Evolutionary conservation across 2,797 vertebrate species (phyloP).

Genomic region (Botia kubotai): DNA sequence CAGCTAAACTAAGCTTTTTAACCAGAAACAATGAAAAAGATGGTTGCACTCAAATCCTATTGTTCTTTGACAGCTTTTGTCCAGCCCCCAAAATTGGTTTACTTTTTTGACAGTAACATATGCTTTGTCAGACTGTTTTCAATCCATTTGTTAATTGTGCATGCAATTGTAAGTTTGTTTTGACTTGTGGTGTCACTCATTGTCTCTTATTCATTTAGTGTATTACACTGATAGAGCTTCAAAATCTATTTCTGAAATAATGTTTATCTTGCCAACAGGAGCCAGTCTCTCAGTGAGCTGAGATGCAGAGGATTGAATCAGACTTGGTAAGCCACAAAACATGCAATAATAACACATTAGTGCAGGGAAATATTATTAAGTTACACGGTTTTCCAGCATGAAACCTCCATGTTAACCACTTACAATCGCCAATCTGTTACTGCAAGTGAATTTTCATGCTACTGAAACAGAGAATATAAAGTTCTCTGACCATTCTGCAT

Average conservation of each 20-base stretch:
- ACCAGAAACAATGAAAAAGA: slow-evolving; percentile 82
- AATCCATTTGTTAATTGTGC: slow-evolving; percentile 80
- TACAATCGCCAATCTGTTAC: too few species aligned
- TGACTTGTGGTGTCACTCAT: slow-evolving; percentile 46
- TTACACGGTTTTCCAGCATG: too few species aligned
- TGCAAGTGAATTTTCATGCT: too few species aligned
- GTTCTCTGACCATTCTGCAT: background rate
- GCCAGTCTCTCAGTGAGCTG: slow-evolving; percentile 59
- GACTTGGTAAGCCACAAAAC: slow-evolving; percentile 48
- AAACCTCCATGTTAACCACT: too few species aligned
- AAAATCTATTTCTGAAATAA: slow-evolving; percentile 42
- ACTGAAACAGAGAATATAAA: too few species aligned
- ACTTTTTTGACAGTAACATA: slow-evolving; percentile 97
- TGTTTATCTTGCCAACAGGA: slow-evolving; percentile 65
- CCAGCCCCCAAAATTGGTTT: slow-evolving; percentile 89
- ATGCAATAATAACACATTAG: background rate
- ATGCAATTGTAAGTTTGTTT: slow-evolving; percentile 76
- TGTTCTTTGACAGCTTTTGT: slow-evolving; percentile 83
- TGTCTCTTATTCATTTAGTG: slow-evolving; percentile 46
- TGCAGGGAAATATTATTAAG: too few species aligned
- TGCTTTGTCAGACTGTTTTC: slow-evolving; percentile 77
- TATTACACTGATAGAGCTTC: slow-evolving; percentile 14
- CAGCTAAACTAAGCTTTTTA: slow-evolving; percentile 89
- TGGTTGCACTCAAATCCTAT: slow-evolving; percentile 79
- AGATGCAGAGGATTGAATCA: slow-evolving; percentile 53